Conservation (phyloP, 2,888 invertebrate species). For the Sipha maydis region DNA sequence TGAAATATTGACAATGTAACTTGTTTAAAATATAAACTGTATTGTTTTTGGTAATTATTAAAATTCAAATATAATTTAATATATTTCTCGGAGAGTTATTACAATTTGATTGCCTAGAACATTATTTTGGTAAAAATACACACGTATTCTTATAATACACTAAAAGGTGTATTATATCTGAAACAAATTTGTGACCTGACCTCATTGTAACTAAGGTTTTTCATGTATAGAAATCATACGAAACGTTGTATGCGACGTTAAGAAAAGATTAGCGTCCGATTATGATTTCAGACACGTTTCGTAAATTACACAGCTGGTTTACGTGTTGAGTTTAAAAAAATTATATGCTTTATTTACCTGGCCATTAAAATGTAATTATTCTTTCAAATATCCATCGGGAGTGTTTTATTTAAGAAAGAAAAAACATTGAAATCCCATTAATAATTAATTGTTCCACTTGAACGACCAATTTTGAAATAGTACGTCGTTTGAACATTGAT, state of each 20-base stretch:
- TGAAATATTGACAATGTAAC: too few species aligned
- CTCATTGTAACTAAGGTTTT: not conserved
- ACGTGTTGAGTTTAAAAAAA: slow-evolving; percentile 26
- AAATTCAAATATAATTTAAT: too few species aligned
- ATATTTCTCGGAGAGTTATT: too few species aligned
- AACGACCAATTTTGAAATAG: too few species aligned
- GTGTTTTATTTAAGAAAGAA: not conserved
- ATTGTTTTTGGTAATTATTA: too few species aligned
- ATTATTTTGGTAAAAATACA: too few species aligned
- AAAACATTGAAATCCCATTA: not conserved
- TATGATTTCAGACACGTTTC: slow-evolving; percentile 47
- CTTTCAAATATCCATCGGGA: not conserved
- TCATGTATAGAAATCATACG: not conserved
- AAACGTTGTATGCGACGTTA: slow-evolving; percentile 38
- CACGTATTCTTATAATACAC: not conserved
- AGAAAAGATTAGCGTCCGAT: slow-evolving; percentile 55
- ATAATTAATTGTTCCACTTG: not conserved
- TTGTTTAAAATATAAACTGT: too few species aligned
- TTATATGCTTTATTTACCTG: not conserved
- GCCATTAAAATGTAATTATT: slow-evolving; percentile 45
- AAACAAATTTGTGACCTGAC: slow-evolving; percentile 22
- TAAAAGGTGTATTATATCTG: not conserved
- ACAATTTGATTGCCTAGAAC: too few species aligned
- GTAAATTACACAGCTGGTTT: slow-evolving; percentile 41
- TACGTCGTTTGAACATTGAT: too few species aligned